phyloP scores from a whole-genome alignment of 2,888 invertebrate species.

The Siphlonurus alternatus region DNA sequence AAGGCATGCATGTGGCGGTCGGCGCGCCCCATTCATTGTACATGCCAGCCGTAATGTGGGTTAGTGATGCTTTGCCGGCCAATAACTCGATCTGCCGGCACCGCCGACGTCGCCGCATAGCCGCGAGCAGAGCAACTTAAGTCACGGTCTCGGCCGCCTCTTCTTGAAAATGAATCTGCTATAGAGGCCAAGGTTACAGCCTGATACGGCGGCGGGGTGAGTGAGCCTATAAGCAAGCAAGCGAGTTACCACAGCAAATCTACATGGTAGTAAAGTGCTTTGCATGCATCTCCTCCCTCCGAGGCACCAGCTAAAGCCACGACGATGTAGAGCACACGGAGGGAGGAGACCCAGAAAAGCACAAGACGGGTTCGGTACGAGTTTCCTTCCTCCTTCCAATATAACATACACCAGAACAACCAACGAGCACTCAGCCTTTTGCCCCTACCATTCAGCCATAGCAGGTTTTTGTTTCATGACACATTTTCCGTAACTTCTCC shows the following conservation, averaged over 20 bases:
- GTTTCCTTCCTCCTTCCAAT: background rate
- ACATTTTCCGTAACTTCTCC: background rate
- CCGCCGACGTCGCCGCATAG: background rate
- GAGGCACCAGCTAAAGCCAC: background rate
- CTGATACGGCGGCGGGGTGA: background rate
- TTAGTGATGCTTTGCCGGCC: background rate
- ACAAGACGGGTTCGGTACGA: background rate
- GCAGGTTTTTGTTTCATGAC: background rate
- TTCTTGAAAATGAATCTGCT: conserved; percentile 3
- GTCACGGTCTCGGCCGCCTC: background rate
- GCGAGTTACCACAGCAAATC: too few relatives aligned
- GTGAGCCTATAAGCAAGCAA: too few relatives aligned
- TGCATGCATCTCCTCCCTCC: background rate
- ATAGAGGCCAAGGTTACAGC: conserved; percentile 3
- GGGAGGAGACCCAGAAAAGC: background rate
- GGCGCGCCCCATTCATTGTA: background rate
- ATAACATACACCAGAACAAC: background rate
- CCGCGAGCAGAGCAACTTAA: background rate
- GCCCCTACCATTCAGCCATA: background rate
- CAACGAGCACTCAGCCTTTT: background rate
- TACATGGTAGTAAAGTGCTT: too few relatives aligned
- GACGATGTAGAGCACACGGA: background rate
- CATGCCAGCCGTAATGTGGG: background rate
- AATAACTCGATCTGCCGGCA: background rate
- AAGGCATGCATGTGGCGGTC: background rate